Evolutionary conservation across 2,113 vertebrate genomes (phyloP).

Genomic region (Todiramphus saurophagus): DNA sequence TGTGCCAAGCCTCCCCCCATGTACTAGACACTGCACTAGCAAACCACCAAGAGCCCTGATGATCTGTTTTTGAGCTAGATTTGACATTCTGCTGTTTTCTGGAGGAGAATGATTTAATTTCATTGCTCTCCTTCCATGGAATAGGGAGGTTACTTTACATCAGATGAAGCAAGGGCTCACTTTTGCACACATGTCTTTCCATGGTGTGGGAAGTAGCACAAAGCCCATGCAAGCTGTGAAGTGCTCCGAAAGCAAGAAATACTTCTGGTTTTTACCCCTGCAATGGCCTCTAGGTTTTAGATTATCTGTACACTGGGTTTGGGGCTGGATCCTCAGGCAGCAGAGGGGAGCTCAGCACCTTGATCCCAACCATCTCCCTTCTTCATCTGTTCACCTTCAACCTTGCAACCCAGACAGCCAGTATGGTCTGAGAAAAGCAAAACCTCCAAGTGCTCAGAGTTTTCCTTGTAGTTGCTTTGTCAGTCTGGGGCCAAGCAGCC

Average conservation of each 20-base stretch:
- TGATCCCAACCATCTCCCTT: not conserved
- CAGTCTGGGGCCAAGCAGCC: not conserved
- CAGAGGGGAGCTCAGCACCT: not conserved
- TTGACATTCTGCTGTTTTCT: not conserved
- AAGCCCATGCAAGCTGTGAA: not conserved
- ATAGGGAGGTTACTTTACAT: not conserved
- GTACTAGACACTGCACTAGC: fast-evolving
- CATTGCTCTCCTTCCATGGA: not conserved
- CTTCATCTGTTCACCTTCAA: fast-evolving
- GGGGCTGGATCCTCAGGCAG: not conserved
- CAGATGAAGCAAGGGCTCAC: not conserved
- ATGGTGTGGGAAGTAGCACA: not conserved
- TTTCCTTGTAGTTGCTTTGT: not conserved
- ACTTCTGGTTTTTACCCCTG: not conserved
- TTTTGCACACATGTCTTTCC: not conserved
- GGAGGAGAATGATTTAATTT: not conserved
- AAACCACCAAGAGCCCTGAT: fast-evolving
- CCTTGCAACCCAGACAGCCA: fast-evolving
- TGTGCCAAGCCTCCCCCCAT: fast-evolving
- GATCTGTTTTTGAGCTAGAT: not conserved
- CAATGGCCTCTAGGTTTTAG: not conserved
- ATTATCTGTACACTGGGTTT: not conserved
- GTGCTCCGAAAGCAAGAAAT: not conserved
- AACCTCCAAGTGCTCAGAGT: fast-evolving
- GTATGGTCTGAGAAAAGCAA: not conserved